Evolutionary conservation across 2,113 vertebrate species (phyloP).

Genomic region (Ptilorrhoa leucosticta): DNA sequence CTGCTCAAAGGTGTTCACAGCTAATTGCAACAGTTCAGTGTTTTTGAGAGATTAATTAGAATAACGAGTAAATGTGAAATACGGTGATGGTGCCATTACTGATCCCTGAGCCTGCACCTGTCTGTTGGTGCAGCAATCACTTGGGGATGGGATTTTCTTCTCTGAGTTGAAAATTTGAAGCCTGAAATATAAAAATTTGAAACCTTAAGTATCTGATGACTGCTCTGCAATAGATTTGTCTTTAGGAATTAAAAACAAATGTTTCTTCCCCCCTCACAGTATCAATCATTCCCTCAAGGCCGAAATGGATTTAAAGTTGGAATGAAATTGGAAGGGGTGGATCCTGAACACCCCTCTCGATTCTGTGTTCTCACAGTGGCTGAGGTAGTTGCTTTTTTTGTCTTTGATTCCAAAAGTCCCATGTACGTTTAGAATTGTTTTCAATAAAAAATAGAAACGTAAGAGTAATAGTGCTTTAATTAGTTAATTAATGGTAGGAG

Average conservation of each 20-base stretch:
- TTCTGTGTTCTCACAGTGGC: slow-evolving; percentile 88
- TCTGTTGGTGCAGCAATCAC: neutral
- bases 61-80: neutral
- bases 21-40: neutral
- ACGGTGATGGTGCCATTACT: neutral
- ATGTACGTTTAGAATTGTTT: neutral
- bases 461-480: neutral
- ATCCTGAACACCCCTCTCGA: slow-evolving; percentile 84
- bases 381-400: slow-evolving; percentile 73
- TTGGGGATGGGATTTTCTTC: neutral
- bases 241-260: neutral
- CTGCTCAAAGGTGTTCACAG: neutral
- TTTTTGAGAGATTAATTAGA: neutral
- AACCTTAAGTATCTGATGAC: neutral
- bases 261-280: slow-evolving; percentile 60
- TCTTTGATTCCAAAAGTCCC: neutral
- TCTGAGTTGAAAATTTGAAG: neutral
- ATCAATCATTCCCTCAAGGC: slow-evolving; percentile 86
- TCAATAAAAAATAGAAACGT: neutral
- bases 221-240: neutral
- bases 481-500: neutral
- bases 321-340: slow-evolving; percentile 90
- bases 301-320: slow-evolving; percentile 89
- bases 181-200: neutral
- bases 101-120: neutral